Evolutionary conservation across 1,140 invertebrate genomes (phyloP).

Genomic region (Camponotus vicinus): DNA sequence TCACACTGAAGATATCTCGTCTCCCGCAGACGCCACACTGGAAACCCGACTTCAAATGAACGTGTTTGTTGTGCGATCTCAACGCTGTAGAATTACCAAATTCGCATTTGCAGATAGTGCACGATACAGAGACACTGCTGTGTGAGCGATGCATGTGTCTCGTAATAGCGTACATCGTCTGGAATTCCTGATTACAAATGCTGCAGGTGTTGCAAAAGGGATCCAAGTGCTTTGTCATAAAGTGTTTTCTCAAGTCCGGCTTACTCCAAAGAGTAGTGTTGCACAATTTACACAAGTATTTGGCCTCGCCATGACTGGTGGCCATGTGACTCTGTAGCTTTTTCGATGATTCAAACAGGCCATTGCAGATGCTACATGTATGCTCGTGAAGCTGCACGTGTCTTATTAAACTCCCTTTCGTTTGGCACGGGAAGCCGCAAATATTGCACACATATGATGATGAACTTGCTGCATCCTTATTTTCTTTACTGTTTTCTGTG

Average conservation of each 20-base stretch:
- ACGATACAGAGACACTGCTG: slow-evolving; percentile 17
- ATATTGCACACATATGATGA: slow-evolving; percentile 5
- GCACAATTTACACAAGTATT: slow-evolving; percentile 34
- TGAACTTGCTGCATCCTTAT: not conserved
- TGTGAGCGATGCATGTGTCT: slow-evolving; percentile 36
- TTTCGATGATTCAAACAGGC: slow-evolving; percentile 2
- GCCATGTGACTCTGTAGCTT: slow-evolving; percentile 38
- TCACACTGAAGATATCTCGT: not conserved
- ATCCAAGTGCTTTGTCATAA: slow-evolving; percentile 40
- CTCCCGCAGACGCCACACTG: slow-evolving; percentile 43
- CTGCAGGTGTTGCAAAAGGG: slow-evolving; percentile 34
- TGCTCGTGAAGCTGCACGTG: slow-evolving; percentile 40
- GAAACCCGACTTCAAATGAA: slow-evolving; percentile 42
- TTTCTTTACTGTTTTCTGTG: slow-evolving; percentile 9
- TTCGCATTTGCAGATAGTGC: slow-evolving; percentile 42
- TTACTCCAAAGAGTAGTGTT: slow-evolving; percentile 13
- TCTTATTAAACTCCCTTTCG: slow-evolving; percentile 23
- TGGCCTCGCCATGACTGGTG: slow-evolving; percentile 35
- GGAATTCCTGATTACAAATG: slow-evolving; percentile 34
- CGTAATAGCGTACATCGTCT: slow-evolving; percentile 17
- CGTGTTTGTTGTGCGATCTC: slow-evolving; percentile 26
- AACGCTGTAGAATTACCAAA: not conserved
- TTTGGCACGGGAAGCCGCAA: slow-evolving; percentile 32
- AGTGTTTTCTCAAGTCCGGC: slow-evolving; percentile 46
- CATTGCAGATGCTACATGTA: slow-evolving; percentile 21